Percentiles rank a stretch among this genome's conserved stretches.
phyloP scores from a whole-genome alignment of 1,140 invertebrate genomes.

The Pseudomyrmex cubaensis region DNA sequence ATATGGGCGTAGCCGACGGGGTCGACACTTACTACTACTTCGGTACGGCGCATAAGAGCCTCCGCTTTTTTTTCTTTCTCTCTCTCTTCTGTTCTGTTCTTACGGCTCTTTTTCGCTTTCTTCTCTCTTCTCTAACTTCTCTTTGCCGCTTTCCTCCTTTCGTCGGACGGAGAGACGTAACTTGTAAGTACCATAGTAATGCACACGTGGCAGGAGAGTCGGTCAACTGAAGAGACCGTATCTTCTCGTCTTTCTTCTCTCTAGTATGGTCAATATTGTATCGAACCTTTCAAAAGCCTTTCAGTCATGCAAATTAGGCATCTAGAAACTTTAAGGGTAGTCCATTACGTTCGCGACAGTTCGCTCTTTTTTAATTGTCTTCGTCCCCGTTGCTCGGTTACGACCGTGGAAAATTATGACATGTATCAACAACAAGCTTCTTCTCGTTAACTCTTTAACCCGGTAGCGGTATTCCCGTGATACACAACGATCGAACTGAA shows the following conservation, averaged over 20 bases:
- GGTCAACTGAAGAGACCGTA: constrained; percentile 21
- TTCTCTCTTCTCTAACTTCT: constrained; percentile 6
- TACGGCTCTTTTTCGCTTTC: constrained; percentile 16
- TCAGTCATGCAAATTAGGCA: constrained; percentile 67
- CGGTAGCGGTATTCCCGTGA: neutral
- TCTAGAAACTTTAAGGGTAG: constrained; percentile 45
- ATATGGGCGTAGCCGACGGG: constrained; percentile 80
- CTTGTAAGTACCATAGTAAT: constrained; percentile 49
- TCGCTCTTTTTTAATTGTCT: constrained; percentile 60
- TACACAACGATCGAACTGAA: too few species aligned
- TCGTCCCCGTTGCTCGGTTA: constrained; percentile 16
- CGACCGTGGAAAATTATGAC: constrained; percentile 46
- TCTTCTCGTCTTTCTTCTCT: constrained; percentile 12
- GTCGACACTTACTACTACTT: constrained; percentile 78
- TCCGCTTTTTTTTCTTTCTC: constrained; percentile 8
- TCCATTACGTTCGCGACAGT: constrained; percentile 66
- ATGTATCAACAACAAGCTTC: constrained; percentile 32
- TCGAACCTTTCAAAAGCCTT: constrained; percentile 57
- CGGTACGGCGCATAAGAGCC: constrained; percentile 67
- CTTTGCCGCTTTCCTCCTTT: constrained; percentile 58
- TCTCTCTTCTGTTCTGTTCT: constrained; percentile 35
- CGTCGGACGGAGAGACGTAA: constrained; percentile 57
- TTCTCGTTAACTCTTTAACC: constrained; percentile 30
- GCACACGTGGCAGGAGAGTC: constrained; percentile 67
- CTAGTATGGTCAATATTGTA: constrained; percentile 35